Conservation (phyloP, 2,797 vertebrate genomes). For the Pangasius krempfi region DNA sequence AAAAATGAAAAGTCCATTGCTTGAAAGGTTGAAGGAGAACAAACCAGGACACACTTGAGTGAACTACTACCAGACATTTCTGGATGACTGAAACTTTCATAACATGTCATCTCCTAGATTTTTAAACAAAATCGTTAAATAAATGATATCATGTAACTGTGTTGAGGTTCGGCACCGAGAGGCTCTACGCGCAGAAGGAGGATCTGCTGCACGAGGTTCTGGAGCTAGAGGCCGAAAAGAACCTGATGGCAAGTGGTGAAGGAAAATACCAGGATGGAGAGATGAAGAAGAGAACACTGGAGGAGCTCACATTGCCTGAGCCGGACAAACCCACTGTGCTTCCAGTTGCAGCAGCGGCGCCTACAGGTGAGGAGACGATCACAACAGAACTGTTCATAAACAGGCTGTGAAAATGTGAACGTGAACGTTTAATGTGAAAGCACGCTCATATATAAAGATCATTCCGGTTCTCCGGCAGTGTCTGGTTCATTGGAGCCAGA, state of each 20-base stretch:
- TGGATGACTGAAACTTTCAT: neutral
- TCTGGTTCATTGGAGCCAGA: constrained; percentile 62
- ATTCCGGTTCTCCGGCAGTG: constrained; percentile 11
- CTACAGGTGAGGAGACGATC: constrained; percentile 62
- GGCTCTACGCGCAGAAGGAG: constrained; percentile 79
- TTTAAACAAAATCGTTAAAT: neutral
- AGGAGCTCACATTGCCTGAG: constrained; percentile 71
- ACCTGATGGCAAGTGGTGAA: constrained; percentile 68
- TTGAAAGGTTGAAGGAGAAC: neutral
- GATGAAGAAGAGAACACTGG: constrained; percentile 68
- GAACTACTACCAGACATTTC: neutral
- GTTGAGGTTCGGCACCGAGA: constrained; percentile 78
- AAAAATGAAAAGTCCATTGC: too few relatives aligned
- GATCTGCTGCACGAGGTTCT: constrained; percentile 79
- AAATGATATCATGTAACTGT: constrained; percentile 8
- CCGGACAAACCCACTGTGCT: constrained; percentile 73
- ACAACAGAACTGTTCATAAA: neutral
- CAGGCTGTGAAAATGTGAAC: too few relatives aligned
- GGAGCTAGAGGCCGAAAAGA: constrained; percentile 80
- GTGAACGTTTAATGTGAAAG: neutral
- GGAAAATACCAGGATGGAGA: constrained; percentile 77
- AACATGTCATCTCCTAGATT: too few relatives aligned
- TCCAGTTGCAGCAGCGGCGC: constrained; percentile 56
- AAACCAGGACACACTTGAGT: neutral
- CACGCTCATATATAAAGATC: neutral